Evolutionary conservation across 2,888 invertebrate genomes (phyloP).

Genomic region (Ichneumoninae sp.): DNA sequence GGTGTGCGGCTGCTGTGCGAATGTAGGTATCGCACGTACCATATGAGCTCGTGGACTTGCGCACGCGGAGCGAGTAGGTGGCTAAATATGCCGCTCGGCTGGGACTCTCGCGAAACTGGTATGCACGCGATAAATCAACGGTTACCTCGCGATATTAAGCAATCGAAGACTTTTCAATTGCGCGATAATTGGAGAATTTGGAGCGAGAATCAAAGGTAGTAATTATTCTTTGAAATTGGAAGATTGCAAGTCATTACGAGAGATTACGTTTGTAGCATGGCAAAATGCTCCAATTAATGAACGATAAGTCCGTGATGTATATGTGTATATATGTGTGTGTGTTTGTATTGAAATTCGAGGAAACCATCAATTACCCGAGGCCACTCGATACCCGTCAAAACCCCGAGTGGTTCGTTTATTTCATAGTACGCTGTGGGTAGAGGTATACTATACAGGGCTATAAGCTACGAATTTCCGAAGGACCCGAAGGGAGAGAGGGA

Average conservation of each 20-base stretch:
- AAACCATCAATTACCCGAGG: conserved; percentile 28
- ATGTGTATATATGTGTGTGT: background rate
- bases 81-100: conserved; percentile 64
- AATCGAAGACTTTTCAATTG: conserved; percentile 23
- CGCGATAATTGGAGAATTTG: conserved; percentile 18
- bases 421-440: conserved; percentile 17
- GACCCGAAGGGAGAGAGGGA: conserved; percentile 37
- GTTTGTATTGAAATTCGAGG: conserved; percentile 26
- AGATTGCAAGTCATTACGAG: background rate
- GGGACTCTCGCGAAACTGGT: conserved; percentile 45
- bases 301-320: conserved; percentile 10
- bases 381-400: conserved; percentile 40
- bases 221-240: background rate
- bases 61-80: conserved; percentile 60
- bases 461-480: conserved; percentile 42
- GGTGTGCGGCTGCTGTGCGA: background rate
- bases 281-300: conserved; percentile 16
- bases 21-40: conserved; percentile 25
- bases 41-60: conserved; percentile 8
- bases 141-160: background rate
- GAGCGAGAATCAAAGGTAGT: background rate
- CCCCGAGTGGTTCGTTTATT: conserved; percentile 44
- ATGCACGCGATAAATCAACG: background rate
- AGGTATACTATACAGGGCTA: background rate
- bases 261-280: conserved; percentile 3